Evolutionary conservation across 2,797 vertebrate genomes (phyloP).

Genomic region (Macroramphosus scolopax): DNA sequence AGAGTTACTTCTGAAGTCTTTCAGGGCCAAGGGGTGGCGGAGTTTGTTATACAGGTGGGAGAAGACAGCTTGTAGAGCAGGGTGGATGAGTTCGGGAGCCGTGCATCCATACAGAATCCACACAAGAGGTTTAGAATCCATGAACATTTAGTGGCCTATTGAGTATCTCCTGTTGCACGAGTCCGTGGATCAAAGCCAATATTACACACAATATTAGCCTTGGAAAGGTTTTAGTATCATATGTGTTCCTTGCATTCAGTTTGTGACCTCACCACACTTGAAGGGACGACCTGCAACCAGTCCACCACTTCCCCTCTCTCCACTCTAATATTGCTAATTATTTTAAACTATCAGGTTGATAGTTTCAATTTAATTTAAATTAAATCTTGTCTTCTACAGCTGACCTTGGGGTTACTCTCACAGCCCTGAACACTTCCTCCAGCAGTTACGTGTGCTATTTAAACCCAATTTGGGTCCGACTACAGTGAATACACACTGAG

Average conservation of each 20-base stretch:
- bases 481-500: constrained; percentile 59
- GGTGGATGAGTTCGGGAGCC: constrained; percentile 35
- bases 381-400: constrained; percentile 66
- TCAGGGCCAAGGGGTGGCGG: constrained; percentile 47
- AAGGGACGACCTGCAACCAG: constrained; percentile 60
- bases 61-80: constrained; percentile 38
- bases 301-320: constrained; percentile 55
- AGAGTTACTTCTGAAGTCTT: constrained; percentile 59
- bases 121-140: constrained; percentile 19
- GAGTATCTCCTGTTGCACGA: no score
- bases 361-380: constrained; percentile 84
- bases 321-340: constrained; percentile 80
- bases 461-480: constrained; percentile 69
- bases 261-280: no score
- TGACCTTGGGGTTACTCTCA: constrained; percentile 73
- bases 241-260: constrained; percentile 64
- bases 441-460: constrained; percentile 64
- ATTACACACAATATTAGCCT: no score
- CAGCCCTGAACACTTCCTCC: constrained; percentile 53
- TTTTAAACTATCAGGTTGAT: constrained; percentile 80
- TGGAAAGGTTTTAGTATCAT: constrained; percentile 33
- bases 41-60: constrained; percentile 62
- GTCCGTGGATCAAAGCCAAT: no score
- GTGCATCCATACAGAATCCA: constrained; percentile 32
- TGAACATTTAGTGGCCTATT: constrained; percentile 21